phyloP scores from a whole-genome alignment of 2,797 vertebrate genomes.

The Phyllotis vaccarum region DNA sequence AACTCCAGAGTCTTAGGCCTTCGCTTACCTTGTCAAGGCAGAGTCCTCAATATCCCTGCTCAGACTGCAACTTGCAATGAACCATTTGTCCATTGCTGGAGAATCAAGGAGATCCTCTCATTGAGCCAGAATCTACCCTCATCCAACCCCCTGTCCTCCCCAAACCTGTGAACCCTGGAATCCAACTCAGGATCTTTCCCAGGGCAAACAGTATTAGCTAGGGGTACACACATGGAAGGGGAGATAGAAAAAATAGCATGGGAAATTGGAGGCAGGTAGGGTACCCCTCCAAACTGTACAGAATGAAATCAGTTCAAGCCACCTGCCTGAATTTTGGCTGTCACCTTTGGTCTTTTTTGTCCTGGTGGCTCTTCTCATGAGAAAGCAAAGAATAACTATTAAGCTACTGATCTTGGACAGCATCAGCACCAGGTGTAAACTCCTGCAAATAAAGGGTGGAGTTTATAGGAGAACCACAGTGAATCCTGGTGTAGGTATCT shows the following conservation, averaged over 20 bases:
- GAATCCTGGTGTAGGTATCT: neutral
- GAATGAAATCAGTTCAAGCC: neutral
- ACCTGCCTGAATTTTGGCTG: neutral
- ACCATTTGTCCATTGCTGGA: conserved; percentile 74
- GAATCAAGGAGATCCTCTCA: conserved; percentile 9
- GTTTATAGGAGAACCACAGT: neutral
- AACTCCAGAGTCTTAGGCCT: neutral
- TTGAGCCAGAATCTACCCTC: neutral
- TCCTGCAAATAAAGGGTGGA: neutral
- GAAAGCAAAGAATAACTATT: neutral
- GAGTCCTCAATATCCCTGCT: neutral
- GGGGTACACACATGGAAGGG: neutral
- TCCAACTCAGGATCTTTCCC: neutral
- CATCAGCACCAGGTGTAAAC: neutral
- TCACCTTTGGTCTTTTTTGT: neutral
- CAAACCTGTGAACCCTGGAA: conserved; percentile 6
- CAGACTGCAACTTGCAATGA: conserved; percentile 72
- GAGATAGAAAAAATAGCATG: conserved; percentile 5
- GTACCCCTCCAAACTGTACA: neutral
- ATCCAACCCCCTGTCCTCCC: neutral
- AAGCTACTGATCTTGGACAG: neutral
- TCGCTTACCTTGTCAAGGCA: neutral
- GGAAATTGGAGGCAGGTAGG: neutral
- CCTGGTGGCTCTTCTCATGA: neutral
- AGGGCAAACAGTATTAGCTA: neutral